Base-by-base conservation (phyloP, 2,888 invertebrate genomes). In the Acrobasis consociella region DNA sequence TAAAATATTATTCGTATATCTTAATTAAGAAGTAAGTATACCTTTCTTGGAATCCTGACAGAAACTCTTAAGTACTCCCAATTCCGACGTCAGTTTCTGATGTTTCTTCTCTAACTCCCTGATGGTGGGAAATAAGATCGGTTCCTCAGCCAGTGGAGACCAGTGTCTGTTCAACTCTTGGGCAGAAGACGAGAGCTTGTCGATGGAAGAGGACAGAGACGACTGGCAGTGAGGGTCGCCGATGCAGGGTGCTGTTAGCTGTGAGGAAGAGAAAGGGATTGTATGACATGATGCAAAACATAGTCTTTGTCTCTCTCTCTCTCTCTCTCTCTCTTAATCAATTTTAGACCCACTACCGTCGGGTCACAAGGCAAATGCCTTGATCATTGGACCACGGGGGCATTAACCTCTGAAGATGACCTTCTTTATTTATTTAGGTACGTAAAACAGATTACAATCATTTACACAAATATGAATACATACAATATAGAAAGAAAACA, bases 221-320 rank as follows among this genome's bases (percentile, higher is more conserved):
- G 72, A 60, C 5, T 69, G 72, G 64, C 76, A 76, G 5, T 64
- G 68, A 1, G 65, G 51, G 13, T 74, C 69, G 15, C 64, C 58
- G 31, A 74, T 66, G 22, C 66, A 67, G 1, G 74, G 69, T 0
- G 74, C 68, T 15, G 74, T 73, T 55, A 78, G 58, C 77, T 78
- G 62, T 22, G 2, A 56, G 49, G 39, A 42, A 31, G 42, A 60
- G 38, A 58, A 11, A 51, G 38, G 59, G n/a, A 10, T 39, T 50
- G 49, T 5, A 51, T 22, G 22, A 22, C 22, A 22, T 22, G 1
- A 22, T n/a, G n/a, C n/a, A n/a, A n/a, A n/a, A n/a, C n/a, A n/a
- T n/a, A n/a, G n/a, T n/a, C n/a, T n/a, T n/a, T n/a, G n/a, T n/a
- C n/a, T n/a, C n/a, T n/a, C n/a, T n/a, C n/a, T n/a, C n/a, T n/a